Percentiles rank a stretch among this genome's conserved stretches.
Evolutionary conservation across 2,888 invertebrate species (phyloP).

Genomic region (Geotrupes spiniger): DNA sequence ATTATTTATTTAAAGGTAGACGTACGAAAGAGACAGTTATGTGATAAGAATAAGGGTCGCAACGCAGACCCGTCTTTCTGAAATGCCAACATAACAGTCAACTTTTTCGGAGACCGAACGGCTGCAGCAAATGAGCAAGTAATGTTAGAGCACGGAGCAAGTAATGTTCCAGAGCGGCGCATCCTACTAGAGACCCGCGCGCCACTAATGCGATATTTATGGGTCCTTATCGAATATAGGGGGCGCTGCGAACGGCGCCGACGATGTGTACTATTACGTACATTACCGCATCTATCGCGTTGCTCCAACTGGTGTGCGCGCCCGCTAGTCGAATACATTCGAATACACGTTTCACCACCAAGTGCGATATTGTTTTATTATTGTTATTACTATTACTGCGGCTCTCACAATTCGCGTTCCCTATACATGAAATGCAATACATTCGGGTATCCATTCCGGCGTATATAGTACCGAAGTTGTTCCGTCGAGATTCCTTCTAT

Average conservation of each 20-base stretch:
- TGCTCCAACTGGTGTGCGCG: neutral
- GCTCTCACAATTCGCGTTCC: too few species aligned
- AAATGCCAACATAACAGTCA: constrained; percentile 35
- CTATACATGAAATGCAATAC: too few species aligned
- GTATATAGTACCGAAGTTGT: too few species aligned
- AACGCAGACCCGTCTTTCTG: neutral
- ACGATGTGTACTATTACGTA: constrained; percentile 41
- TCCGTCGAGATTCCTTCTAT: too few species aligned
- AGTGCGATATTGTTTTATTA: constrained; percentile 4
- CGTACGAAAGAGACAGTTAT: neutral
- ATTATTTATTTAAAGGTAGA: too few species aligned
- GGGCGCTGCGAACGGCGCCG: constrained; percentile 30
- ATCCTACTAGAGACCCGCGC: constrained; percentile 42
- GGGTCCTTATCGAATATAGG: constrained; percentile 45
- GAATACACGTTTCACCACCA: constrained; percentile 3
- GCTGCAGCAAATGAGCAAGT: constrained; percentile 49
- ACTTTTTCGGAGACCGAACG: constrained; percentile 39
- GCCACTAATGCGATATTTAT: constrained; percentile 49
- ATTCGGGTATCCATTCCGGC: too few species aligned
- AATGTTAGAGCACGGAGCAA: constrained; percentile 39
- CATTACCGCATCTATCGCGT: constrained; percentile 28
- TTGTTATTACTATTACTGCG: constrained; percentile 1
- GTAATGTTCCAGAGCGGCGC: constrained; percentile 27
- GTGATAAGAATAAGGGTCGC: neutral
- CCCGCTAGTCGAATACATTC: neutral